A percentile compares a stretch with the other conserved stretches of the same genome.
These are phyloP conservation scores for Ammospiza caudacuta DNA, from an alignment of 2,113 vertebrate species.

Conservation along the genomic window DNA sequence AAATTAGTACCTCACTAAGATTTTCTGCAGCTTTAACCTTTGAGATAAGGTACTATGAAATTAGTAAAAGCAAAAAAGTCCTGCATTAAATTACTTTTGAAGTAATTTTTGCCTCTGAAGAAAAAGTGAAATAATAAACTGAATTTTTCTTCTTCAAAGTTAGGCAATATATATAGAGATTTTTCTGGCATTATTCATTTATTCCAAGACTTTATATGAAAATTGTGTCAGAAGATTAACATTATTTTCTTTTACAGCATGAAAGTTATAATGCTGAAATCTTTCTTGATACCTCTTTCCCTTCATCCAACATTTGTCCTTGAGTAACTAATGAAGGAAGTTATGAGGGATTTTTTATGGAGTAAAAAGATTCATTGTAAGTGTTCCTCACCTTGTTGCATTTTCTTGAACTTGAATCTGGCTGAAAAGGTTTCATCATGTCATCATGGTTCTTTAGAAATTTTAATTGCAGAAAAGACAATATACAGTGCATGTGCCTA, in stretches of 20 bases:
- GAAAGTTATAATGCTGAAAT: not conserved
- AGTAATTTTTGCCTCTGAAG: not conserved
- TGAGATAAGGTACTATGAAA: not conserved
- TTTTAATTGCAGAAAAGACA: not conserved
- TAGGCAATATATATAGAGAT: not conserved
- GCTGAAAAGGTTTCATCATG: not conserved
- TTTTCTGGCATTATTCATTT: not conserved
- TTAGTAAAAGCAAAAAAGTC: not conserved
- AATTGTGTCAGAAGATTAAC: not conserved
- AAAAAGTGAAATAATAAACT: not conserved
- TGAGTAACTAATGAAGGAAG: not conserved
- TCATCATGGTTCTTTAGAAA: not conserved
- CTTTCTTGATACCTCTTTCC: not conserved
- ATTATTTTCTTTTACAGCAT: not conserved
- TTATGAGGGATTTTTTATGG: not conserved
- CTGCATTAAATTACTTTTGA: not conserved
- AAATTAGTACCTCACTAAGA: not conserved
- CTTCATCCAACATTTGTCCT: not conserved
- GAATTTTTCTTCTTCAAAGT: not conserved
- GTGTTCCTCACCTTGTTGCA: not conserved
- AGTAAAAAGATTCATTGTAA: not conserved
- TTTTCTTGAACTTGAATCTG: not conserved
- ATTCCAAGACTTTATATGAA: not conserved
- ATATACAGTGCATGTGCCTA: not conserved
- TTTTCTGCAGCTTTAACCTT: slow-evolving; percentile 1